phyloP scores from a whole-genome alignment of 2,888 invertebrate species.

The Lepidocyrtoides sp. region DNA sequence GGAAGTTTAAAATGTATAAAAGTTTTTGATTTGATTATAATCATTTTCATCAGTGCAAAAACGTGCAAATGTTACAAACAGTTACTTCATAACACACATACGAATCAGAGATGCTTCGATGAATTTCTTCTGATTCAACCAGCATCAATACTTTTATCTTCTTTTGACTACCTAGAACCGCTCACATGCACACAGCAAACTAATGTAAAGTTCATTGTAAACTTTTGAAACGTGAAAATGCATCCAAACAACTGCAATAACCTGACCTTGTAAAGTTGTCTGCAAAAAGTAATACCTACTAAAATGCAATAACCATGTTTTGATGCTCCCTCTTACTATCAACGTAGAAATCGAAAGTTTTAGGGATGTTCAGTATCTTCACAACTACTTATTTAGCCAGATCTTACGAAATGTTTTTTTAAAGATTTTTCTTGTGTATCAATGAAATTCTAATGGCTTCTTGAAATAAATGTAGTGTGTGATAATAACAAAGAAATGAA shows the following conservation, averaged over 20 bases:
- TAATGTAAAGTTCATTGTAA: no score
- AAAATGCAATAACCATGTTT: background rate
- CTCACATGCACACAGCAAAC: background rate
- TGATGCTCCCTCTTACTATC: background rate
- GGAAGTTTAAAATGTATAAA: no score
- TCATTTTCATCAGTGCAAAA: conserved; percentile 5
- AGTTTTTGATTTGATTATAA: background rate
- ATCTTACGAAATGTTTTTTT: conserved; percentile 30
- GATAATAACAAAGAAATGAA: background rate
- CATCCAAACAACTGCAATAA: background rate
- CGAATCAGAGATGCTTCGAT: background rate
- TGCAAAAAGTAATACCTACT: background rate
- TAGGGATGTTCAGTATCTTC: conserved; percentile 24
- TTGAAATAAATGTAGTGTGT: conserved; percentile 22
- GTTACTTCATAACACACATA: background rate
- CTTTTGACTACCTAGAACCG: background rate
- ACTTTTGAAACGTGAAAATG: background rate
- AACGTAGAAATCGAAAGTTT: conserved; percentile 56
- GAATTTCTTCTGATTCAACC: background rate
- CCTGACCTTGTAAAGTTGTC: background rate
- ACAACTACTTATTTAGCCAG: background rate
- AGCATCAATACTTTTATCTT: background rate
- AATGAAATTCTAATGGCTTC: background rate
- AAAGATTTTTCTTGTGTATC: background rate
- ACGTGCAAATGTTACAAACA: background rate